Evolutionary conservation across 53 echinoderm and acorn worm genomes (phyloP), one percentile per base, ranked within the genome.

Genomic region (Patiria pectinifera): DNA sequence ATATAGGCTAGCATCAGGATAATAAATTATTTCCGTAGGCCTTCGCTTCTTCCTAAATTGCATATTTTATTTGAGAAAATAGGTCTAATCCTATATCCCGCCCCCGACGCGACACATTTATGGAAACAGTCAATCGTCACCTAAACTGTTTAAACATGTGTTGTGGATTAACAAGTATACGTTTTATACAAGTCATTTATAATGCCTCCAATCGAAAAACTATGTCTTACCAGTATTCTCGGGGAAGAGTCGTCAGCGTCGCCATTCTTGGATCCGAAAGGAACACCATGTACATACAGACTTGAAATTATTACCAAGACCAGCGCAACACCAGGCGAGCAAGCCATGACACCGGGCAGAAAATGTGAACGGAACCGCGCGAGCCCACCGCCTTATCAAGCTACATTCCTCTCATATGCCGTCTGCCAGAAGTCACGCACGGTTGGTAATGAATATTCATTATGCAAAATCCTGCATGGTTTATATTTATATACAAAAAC

Each of bases 241-340:
- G 4, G 3, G 24, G 24, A n/a, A 18, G 74, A 75, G 78, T 18
- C 35, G 76, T 62, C 45, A 4, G 16, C 87, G 24, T 47, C 77
- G 13, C 3, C 23, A 60, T 87, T 59, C 78, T 78, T 76, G 3
- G 87, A 45, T 21, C 1, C n/a, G 77, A 78, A 78, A 2, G 87
- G 87, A 3, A 76, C 76, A 75, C 87, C 78, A 15, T 78, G 35
- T 16, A 61, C 87, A 26, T n/a, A 47, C 0, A 71, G 74, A 74
- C 71, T 4, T 69, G 47, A 74, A 11, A 53, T 12, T 49, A 11
- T 22, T 2, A 58, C 22, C 35, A 86, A 48, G 49, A 49, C 10
- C 63, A 86, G 2, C 21, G 35, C 22, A 48, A 71, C 22, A 15
- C 86, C 49, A 21, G 22, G 21, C 47, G 70, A 14, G 23, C 2